phyloP scores from a whole-genome alignment of 2,797 vertebrate species.

The Melanotaenia pygmaea region DNA sequence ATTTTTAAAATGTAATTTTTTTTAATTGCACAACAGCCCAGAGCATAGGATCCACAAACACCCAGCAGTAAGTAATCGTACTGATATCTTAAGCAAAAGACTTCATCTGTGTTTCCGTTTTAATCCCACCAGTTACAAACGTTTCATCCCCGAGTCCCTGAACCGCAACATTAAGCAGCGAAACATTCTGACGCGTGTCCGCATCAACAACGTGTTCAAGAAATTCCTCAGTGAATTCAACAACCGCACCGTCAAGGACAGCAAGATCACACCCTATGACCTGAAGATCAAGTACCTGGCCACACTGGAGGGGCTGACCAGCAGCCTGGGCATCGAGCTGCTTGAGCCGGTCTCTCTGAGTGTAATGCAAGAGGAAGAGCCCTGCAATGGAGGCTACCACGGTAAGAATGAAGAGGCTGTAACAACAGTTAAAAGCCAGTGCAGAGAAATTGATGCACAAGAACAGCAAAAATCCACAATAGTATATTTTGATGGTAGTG shows the following conservation, averaged over 20 bases:
- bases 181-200: constrained; percentile 92
- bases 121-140: constrained; percentile 87
- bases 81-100: background rate
- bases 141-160: constrained; percentile 92
- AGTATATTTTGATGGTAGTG: background rate
- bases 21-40: background rate
- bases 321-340: constrained; percentile 88
- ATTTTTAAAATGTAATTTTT: background rate
- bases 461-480: background rate
- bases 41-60: too few species aligned
- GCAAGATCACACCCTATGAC: constrained; percentile 91
- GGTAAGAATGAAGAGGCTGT: constrained; percentile 47
- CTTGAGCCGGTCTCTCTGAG: constrained; percentile 82
- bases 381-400: constrained; percentile 64
- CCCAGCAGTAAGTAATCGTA: background rate
- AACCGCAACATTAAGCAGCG: constrained; percentile 93
- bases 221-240: constrained; percentile 97
- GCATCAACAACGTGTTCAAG: constrained; percentile 98
- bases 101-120: background rate
- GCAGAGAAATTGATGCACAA: background rate
- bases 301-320: constrained; percentile 93
- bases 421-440: background rate
- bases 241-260: constrained; percentile 91
- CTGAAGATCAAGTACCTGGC: constrained; percentile 97
- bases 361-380: constrained; percentile 88